Conservation (phyloP, 2,888 invertebrate species). For the Litoditis marina region DNA sequence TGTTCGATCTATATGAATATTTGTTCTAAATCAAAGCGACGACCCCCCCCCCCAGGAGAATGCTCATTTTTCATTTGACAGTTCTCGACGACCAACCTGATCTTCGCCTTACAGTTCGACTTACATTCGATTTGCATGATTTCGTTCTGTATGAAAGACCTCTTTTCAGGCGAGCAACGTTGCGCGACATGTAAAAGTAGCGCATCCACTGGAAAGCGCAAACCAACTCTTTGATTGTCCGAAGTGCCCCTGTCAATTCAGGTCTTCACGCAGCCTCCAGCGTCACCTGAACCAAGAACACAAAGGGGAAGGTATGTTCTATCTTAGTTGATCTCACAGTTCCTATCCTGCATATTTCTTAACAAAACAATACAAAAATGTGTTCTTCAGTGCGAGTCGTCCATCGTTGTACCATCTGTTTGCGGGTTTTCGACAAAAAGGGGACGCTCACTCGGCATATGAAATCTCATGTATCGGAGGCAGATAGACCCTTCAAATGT, state of each 20-base stretch:
- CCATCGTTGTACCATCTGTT: neutral
- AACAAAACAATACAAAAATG: too few relatives aligned
- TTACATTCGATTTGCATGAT: too few relatives aligned
- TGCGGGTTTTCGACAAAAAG: neutral
- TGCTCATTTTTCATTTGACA: too few relatives aligned
- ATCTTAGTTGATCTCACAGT: too few relatives aligned
- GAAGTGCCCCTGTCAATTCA: conserved; percentile 8
- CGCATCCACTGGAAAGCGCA: conserved; percentile 23
- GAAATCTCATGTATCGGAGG: neutral
- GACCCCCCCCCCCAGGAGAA: too few relatives aligned
- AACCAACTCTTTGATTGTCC: conserved; percentile 5
- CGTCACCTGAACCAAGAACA: neutral
- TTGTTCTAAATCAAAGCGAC: too few relatives aligned
- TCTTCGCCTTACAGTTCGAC: too few relatives aligned
- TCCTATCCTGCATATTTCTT: too few relatives aligned
- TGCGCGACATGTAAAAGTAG: conserved; percentile 26
- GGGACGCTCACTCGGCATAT: neutral
- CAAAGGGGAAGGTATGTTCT: too few relatives aligned
- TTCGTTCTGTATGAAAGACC: neutral
- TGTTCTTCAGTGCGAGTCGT: neutral
- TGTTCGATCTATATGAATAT: too few relatives aligned
- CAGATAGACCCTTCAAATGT: neutral
- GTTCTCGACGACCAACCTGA: too few relatives aligned
- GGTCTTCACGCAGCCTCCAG: neutral
- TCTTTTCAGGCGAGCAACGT: conserved; percentile 26